A percentile compares a stretch with the other conserved stretches of the same genome.
These are phyloP conservation scores for Sebastes diploproa DNA, from an alignment of 2,797 vertebrate species.

Conservation along the genomic window DNA sequence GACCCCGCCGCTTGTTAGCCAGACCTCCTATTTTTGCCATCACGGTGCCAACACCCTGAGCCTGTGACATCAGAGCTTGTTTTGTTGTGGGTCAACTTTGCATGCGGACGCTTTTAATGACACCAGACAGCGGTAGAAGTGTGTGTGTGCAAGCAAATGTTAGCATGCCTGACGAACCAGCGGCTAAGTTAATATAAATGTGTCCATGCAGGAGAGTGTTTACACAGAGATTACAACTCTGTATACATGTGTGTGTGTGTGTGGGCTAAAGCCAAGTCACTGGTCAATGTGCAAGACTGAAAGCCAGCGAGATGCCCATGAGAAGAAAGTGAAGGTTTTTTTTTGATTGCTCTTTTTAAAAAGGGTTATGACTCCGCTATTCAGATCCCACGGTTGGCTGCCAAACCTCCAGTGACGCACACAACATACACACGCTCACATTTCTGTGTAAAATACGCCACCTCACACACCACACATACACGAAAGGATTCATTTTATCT, in stretches of 20 bases:
- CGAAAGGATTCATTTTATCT: conserved; percentile 64
- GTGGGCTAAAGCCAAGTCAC: conserved; percentile 34
- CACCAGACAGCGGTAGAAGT: conserved; percentile 73
- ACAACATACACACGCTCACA: conserved; percentile 47
- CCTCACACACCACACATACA: conserved; percentile 45
- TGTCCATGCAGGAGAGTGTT: conserved; percentile 14
- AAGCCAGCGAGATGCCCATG: conserved; percentile 38
- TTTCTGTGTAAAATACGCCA: conserved; percentile 51
- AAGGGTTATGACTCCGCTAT: conserved; percentile 66
- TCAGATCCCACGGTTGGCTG: conserved; percentile 64
- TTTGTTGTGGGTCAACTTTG: conserved; percentile 85
- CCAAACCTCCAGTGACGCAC: conserved; percentile 85
- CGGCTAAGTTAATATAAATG: conserved; percentile 31
- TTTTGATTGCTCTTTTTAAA: conserved; percentile 63
- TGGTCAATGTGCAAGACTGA: conserved; percentile 40
- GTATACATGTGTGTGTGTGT: not conserved
- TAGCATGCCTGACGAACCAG: conserved; percentile 43
- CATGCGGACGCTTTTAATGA: conserved; percentile 78
- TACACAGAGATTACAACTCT: conserved; percentile 10
- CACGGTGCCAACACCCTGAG: conserved; percentile 78
- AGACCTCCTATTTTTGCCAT: conserved; percentile 76
- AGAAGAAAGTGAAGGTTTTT: conserved; percentile 57
- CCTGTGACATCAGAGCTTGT: conserved; percentile 81
- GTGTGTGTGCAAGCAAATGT: conserved; percentile 44
- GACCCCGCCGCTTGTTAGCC: conserved; percentile 76